Evolutionary conservation across 1,140 invertebrate genomes (phyloP).

Genomic region (Matsumurasca onukii): DNA sequence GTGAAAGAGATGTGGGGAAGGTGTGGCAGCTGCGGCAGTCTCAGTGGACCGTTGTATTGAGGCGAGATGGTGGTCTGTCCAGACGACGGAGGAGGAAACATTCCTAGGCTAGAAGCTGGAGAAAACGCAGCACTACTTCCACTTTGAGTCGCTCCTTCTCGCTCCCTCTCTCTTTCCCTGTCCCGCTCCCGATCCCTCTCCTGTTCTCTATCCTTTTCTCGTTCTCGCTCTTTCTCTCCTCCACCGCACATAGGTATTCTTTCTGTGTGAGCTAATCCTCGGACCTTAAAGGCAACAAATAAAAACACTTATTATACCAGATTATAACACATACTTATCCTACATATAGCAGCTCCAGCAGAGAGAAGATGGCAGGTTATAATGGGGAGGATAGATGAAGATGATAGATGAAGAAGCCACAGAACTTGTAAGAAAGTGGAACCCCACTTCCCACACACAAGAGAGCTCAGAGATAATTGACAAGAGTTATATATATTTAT

Average conservation of each 20-base stretch:
- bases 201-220: constrained; percentile 14
- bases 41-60: constrained; percentile 43
- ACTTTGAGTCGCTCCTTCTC: not conserved
- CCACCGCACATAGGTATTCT: constrained; percentile 42
- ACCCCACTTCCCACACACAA: too few relatives aligned
- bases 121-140: constrained; percentile 8
- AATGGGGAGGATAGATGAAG: too few relatives aligned
- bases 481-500: too few relatives aligned
- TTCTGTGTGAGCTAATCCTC: constrained; percentile 73
- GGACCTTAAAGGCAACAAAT: constrained; percentile 55
- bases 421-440: too few relatives aligned
- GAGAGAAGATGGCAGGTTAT: too few relatives aligned
- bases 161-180: constrained; percentile 16
- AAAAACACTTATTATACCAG: too few relatives aligned
- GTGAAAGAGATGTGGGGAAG: constrained; percentile 55
- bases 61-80: constrained; percentile 32
- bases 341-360: too few relatives aligned
- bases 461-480: too few relatives aligned
- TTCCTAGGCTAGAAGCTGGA: constrained; percentile 11
- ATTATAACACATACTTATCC: too few relatives aligned
- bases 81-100: not conserved
- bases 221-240: constrained; percentile 19
- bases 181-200: constrained; percentile 19
- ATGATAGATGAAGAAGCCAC: too few relatives aligned
- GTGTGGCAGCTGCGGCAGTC: constrained; percentile 48